phyloP scores from a whole-genome alignment of 1,140 invertebrate genomes.

The Drosophila novamexicana region DNA sequence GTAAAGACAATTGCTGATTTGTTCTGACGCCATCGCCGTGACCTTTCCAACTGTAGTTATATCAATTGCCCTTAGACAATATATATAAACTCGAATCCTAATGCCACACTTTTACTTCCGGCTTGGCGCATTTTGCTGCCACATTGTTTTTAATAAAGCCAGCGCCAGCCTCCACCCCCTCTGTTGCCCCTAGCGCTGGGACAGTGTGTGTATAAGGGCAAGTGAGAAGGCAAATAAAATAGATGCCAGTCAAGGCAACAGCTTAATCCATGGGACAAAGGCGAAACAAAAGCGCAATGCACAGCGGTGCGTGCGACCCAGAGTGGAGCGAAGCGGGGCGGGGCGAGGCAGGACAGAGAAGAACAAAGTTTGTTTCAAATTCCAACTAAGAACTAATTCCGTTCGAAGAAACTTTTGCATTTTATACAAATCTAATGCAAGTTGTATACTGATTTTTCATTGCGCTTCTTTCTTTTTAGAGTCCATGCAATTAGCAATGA shows the following conservation, averaged over 20 bases:
- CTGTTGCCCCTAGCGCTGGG: slow-evolving; percentile 5
- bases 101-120: slow-evolving; percentile 52
- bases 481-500: slow-evolving; percentile 66
- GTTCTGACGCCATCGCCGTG: slow-evolving; percentile 11
- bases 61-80: slow-evolving; percentile 27
- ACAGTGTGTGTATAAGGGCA: slow-evolving; percentile 25
- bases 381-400: slow-evolving; percentile 68
- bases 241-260: slow-evolving; percentile 68
- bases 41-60: slow-evolving; percentile 17
- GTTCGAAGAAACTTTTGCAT: slow-evolving; percentile 56
- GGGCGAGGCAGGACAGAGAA: neutral
- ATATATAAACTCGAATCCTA: slow-evolving; percentile 11
- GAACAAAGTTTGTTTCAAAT: slow-evolving; percentile 65
- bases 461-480: slow-evolving; percentile 34
- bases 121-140: slow-evolving; percentile 45
- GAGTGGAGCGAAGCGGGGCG: neutral
- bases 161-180: neutral
- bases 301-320: neutral
- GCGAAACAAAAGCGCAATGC: slow-evolving; percentile 1
- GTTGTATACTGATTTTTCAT: slow-evolving; percentile 18
- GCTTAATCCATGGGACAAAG: slow-evolving; percentile 66
- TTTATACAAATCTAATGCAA: slow-evolving; percentile 52
- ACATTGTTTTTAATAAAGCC: slow-evolving; percentile 71
- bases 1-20: slow-evolving; percentile 9
- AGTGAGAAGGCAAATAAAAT: slow-evolving; percentile 51